Percentiles rank a stretch among this genome's conserved stretches.
Evolutionary conservation across 1,140 invertebrate species (phyloP).

Genomic region (Venturia canescens): DNA sequence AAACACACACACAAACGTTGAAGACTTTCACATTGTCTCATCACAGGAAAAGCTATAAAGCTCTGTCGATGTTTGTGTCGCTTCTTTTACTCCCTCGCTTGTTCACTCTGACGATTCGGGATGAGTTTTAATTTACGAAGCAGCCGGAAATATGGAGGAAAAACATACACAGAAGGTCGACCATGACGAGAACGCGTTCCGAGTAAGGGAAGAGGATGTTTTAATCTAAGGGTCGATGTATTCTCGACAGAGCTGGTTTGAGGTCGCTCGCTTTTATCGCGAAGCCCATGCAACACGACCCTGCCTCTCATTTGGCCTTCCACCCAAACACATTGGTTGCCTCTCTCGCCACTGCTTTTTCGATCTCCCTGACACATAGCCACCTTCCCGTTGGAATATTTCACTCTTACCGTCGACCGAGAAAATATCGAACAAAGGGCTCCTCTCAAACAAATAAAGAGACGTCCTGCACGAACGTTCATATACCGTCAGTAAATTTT

Average conservation of each 20-base stretch:
- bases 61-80: conserved; percentile 8
- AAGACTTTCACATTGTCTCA: too few relatives aligned
- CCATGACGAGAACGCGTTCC: conserved; percentile 23
- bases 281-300: conserved; percentile 7
- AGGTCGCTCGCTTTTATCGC: conserved; percentile 47
- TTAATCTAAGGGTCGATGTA: conserved; percentile 66
- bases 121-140: conserved; percentile 61
- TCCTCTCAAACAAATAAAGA: neutral
- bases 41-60: neutral
- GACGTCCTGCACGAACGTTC: neutral
- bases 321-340: conserved; percentile 5
- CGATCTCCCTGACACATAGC: neutral
- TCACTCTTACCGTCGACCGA: neutral
- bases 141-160: conserved; percentile 43
- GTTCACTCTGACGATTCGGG: conserved; percentile 56
- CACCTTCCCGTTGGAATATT: neutral
- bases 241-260: conserved; percentile 54
- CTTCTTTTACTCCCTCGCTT: conserved; percentile 34
- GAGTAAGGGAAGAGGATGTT: conserved; percentile 47
- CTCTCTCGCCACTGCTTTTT: neutral
- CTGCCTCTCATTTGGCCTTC: conserved; percentile 14
- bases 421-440: neutral
- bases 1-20: too few relatives aligned
- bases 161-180: conserved; percentile 26
- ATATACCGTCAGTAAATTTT: too few relatives aligned